These are phyloP conservation scores for Heteropelma amictum DNA, from an alignment of 2,888 invertebrate species.

Conservation along the genomic window DNA sequence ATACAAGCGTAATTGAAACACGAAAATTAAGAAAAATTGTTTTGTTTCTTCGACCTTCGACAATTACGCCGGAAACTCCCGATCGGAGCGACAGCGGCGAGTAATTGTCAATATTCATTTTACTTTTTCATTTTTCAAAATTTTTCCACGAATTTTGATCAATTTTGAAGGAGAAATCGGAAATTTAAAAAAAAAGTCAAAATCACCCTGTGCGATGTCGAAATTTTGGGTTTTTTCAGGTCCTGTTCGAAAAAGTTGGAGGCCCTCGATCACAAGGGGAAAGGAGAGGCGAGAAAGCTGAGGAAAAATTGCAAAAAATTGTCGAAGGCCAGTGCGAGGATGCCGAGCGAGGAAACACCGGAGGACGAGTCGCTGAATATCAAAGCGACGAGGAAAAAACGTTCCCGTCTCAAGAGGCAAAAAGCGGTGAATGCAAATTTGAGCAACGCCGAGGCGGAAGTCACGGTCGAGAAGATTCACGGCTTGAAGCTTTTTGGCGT, in stretches of 20 bases:
- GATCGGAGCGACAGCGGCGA: too few relatives aligned
- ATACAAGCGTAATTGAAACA: too few relatives aligned
- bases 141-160: too few relatives aligned
- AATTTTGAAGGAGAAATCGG: too few relatives aligned
- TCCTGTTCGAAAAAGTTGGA: constrained; percentile 84
- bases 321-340: constrained; percentile 55
- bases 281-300: constrained; percentile 58
- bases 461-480: constrained; percentile 66
- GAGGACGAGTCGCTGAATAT: constrained; percentile 64
- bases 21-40: too few relatives aligned
- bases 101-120: too few relatives aligned
- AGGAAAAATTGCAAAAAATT: constrained; percentile 62
- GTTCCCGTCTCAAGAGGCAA: constrained; percentile 66
- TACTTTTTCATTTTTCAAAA: too few relatives aligned
- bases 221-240: constrained; percentile 73
- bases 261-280: constrained; percentile 65
- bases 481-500: constrained; percentile 66
- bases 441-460: constrained; percentile 47
- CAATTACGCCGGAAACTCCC: too few relatives aligned
- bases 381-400: constrained; percentile 69
- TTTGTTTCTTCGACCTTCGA: too few relatives aligned
- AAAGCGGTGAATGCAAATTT: constrained; percentile 58
- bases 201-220: too few relatives aligned
- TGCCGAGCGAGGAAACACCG: constrained; percentile 59
- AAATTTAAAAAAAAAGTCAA: not conserved